Base-by-base conservation (phyloP, 2,113 vertebrate genomes). In the Sisor rabdophorus region DNA sequence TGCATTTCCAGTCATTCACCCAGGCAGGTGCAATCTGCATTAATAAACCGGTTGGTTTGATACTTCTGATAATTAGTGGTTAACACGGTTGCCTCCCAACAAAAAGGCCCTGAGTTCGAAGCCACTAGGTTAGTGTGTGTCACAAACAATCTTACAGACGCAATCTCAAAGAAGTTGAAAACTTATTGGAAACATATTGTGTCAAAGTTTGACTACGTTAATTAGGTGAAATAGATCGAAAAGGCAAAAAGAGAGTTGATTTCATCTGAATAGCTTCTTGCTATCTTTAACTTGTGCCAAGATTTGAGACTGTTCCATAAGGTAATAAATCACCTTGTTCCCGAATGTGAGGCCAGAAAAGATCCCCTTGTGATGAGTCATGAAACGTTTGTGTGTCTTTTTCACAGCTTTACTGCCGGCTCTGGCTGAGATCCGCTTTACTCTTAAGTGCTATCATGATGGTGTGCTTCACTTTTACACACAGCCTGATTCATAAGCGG, bases 401-500 rank as follows among this genome's bases (percentile, higher is more conserved):
- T 67, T 79, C 26, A 24, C 44, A 79, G 30, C 78, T 83, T 85
- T 81, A 83, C 76, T 72, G 74, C 71, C 60, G 24, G 75, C 68
- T 70, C 74, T 81, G 77, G 75, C 80, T 69, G 40, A 13, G 50
- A 54, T 75, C 73, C 73, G 74, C 73, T 85, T 73, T 80, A 73
- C 73, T 71, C 70, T 69, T 69, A 68, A 71, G 77, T 52, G 15
- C 72, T 77, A 77, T 77, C 73, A 81, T 77, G 71, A 78, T 61
- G 79, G 60, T 55, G 70, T 80, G 80, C 82, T 79, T 83, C 75
- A 78, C 58, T 70, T 75, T 80, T 71, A 73, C 71, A 73, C 60
- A 48, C 36, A 73, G 56, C 44, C 63, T 74, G 67, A 81, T 81
- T 80, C 78, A 71, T 80, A 80, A 83, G 50, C 63, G 40, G 40